These are phyloP conservation scores for Drosophila repletoides DNA, from an alignment of 1,140 invertebrate species.

Conservation along the genomic window DNA sequence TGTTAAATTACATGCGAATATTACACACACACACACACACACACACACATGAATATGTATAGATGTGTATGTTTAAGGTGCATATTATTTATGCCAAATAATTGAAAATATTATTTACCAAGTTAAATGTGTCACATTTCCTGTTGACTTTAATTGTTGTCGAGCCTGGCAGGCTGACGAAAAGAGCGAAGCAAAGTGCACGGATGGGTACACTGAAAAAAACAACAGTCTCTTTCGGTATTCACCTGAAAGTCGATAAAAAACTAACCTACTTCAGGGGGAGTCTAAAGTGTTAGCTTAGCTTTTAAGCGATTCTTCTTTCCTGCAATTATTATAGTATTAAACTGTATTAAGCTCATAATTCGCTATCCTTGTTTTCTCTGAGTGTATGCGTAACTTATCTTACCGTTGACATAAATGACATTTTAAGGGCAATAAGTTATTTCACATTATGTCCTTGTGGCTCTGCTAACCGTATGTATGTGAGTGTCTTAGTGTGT, in stretches of 20 bases:
- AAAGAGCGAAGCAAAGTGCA: background rate
- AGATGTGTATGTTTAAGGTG: background rate
- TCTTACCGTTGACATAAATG: slow-evolving; percentile 80
- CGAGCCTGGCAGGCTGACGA: slow-evolving; percentile 52
- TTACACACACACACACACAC: no score
- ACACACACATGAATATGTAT: background rate
- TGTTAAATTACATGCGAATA: slow-evolving; percentile 61
- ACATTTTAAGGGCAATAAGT: slow-evolving; percentile 81
- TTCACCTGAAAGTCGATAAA: no score
- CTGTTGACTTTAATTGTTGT: slow-evolving; percentile 78
- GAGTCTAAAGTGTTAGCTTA: no score
- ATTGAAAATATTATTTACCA: slow-evolving; percentile 77
- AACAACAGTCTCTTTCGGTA: no score
- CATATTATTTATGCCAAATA: slow-evolving; percentile 68
- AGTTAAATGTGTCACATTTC: slow-evolving; percentile 79
- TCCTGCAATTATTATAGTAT: no score
- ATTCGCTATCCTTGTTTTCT: no score
- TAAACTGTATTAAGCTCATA: no score
- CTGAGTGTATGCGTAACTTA: slow-evolving; percentile 75
- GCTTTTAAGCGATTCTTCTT: no score
- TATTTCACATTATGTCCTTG: slow-evolving; percentile 75
- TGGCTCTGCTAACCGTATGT: slow-evolving; percentile 7
- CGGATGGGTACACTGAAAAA: no score
- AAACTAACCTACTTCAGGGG: no score
- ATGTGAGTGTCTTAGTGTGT: background rate